These are phyloP conservation scores for Drosophila tanythrix DNA, from an alignment of 2,888 invertebrate species.

Conservation along the genomic window DNA sequence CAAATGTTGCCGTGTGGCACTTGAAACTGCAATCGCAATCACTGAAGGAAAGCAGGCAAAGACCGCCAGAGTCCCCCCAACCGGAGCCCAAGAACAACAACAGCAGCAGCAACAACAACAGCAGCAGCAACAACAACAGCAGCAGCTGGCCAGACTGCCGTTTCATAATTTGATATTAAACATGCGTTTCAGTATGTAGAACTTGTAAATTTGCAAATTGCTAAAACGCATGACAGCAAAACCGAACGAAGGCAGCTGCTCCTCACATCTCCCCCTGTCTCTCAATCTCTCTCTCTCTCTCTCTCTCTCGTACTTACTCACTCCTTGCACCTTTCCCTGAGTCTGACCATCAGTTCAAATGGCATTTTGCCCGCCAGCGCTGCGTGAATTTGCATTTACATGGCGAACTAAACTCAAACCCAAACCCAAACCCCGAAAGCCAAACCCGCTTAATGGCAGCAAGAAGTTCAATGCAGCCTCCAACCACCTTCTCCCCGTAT, in stretches of 20 bases:
- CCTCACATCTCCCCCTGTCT: slow-evolving; percentile 1
- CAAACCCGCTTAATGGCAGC: slow-evolving; percentile 18
- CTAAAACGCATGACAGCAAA: slow-evolving; percentile 72
- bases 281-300: background rate
- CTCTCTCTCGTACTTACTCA: background rate
- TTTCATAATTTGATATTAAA: slow-evolving; percentile 78
- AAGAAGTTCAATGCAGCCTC: slow-evolving; percentile 57
- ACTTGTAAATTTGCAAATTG: slow-evolving; percentile 80
- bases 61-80: background rate
- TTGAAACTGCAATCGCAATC: slow-evolving; percentile 67
- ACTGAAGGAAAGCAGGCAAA: slow-evolving; percentile 36
- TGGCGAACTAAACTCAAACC: slow-evolving; percentile 29
- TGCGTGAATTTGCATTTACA: slow-evolving; percentile 78
- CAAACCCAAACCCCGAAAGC: slow-evolving; percentile 1
- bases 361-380: slow-evolving; percentile 60
- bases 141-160: slow-evolving; percentile 56
- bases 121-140: slow-evolving; percentile 6
- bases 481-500: background rate
- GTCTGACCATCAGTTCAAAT: slow-evolving; percentile 37
- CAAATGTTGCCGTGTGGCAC: slow-evolving; percentile 79
- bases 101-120: background rate
- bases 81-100: background rate
- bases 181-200: slow-evolving; percentile 70
- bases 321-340: background rate
- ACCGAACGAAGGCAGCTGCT: slow-evolving; percentile 43